A percentile compares a stretch with the other conserved stretches of the same genome.
These are phyloP conservation scores for Tinea trinotella DNA, from an alignment of 2,888 invertebrate species.

Conservation along the genomic window DNA sequence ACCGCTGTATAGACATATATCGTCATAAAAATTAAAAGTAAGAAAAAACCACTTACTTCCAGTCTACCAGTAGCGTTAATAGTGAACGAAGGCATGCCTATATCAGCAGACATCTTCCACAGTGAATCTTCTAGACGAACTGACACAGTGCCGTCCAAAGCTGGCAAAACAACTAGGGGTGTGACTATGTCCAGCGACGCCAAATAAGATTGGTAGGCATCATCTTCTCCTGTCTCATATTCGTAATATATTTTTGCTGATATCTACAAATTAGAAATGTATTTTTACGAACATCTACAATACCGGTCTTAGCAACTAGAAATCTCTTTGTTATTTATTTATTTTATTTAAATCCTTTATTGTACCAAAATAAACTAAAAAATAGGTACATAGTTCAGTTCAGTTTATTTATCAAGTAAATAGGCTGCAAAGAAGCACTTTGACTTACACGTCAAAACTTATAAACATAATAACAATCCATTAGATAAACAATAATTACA, in stretches of 20 bases:
- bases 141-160: slow-evolving; percentile 42
- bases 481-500: too few relatives aligned
- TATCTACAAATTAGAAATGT: slow-evolving; percentile 35
- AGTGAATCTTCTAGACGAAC: slow-evolving; percentile 53
- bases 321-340: too few relatives aligned
- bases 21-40: too few relatives aligned
- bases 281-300: neutral
- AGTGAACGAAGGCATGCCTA: slow-evolving; percentile 57
- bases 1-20: too few relatives aligned
- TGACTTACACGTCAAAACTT: too few relatives aligned
- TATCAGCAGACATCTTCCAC: slow-evolving; percentile 57
- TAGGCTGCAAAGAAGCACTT: too few relatives aligned
- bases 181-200: slow-evolving; percentile 52
- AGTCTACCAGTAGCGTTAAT: slow-evolving; percentile 53
- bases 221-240: slow-evolving; percentile 54
- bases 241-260: slow-evolving; percentile 55
- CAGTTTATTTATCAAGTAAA: too few relatives aligned
- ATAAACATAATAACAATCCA: too few relatives aligned
- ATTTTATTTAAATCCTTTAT: too few relatives aligned
- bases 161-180: slow-evolving; percentile 50
- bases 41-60: slow-evolving; percentile 48
- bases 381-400: too few relatives aligned
- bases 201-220: slow-evolving; percentile 51
- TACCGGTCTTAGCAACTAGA: too few relatives aligned
- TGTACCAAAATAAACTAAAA: too few relatives aligned